Base-by-base conservation (phyloP, 2,797 vertebrate species). In the Anguilla pacifica region DNA sequence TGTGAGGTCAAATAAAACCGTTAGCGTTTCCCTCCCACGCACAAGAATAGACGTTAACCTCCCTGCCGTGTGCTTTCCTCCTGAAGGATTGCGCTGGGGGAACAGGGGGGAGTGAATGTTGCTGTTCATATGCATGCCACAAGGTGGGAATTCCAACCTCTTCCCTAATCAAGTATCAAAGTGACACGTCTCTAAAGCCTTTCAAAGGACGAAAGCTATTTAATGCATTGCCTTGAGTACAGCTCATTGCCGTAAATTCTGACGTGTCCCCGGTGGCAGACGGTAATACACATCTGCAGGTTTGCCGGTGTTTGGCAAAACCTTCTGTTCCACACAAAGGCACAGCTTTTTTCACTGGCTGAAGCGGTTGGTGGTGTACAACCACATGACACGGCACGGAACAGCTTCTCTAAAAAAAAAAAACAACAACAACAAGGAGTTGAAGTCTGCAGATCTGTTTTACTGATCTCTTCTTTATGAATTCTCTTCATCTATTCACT, bases 141-240 rank as follows among this genome's bases (percentile, higher is more conserved):
- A 67, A 89, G 92, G 93, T 81, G 57, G 70, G 77, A 85, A 67
- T 79, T 87, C 28, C 51, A 77, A 59, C 82, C 74, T 74, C 77
- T 90, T 83, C 89, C 87, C 93, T 95, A 93, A 95, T 95, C 93
- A 93, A 90, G 91, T 93, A 96, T 96, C 95, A 95, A 96, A 96
- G 94, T 91, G 91, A 93, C 87, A 85, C 84, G 86, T 90, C 94
- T 94, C 95, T 92, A 93, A 94, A 95, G 93, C 85, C 3, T 94
- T 94, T 95, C 93, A 93, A 90, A 89, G 87, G 88, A 93, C 92
- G 92, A 93, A 93, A 93, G 92, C 90, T 94, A 93, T 95, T 95
- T 95, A 92, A 94, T 92, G 87, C 83, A 89, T 92, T 92, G 95
- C 94, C 95, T 93, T 93, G 89, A 88, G 95, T 94, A 94, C 94